Base-by-base conservation (phyloP, 2,113 vertebrate genomes). In the Actinemys pallida region DNA sequence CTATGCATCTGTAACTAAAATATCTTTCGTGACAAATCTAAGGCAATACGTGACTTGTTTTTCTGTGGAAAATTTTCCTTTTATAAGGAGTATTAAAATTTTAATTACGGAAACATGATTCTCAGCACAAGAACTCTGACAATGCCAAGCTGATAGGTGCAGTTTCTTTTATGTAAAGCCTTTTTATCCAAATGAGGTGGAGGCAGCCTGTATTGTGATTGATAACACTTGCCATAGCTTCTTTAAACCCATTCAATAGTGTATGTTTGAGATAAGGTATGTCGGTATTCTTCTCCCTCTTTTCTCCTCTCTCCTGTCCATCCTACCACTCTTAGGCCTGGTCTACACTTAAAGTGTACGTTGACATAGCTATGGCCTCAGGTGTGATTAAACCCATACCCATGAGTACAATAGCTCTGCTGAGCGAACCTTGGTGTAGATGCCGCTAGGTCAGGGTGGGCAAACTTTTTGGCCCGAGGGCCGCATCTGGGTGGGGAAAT, bases 171-270 rank as follows among this genome's bases (percentile, higher is more conserved):
- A 65, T 27, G 27, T 16, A 6, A 94, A 94, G 29, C 93, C 72
- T 86, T 95, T 82, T 91, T 88, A 94, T 93, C 79, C 91, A 93
- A 88, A 96, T 94, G 95, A 95, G 95, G 94, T 86, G 20, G 91
- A 93, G 95, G 89, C 87, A 93, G 94, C 90, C 79, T 95, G 75
- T 89, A 52, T 96, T 65, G 10, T 95, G 92, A 96, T 95, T 96
- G 92, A 95, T 72, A 88, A 96, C 88, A 84, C 96, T 97, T 96
- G 96, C 94, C 96, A 95, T 95, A 94, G 94, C 96, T 98, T 96
- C 89, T 83, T 96, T 96, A 96, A 89, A 35, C 91, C 1, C 7
- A 86, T 94, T 96, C 11, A 81, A 62, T 95, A 95, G 92, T 86
- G 76, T 96, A 82, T 86, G 89, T 76, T 90, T 19, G 10, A 96